These are phyloP conservation scores for Clivina fossor DNA, from an alignment of 2,888 invertebrate species.

Conservation along the genomic window DNA sequence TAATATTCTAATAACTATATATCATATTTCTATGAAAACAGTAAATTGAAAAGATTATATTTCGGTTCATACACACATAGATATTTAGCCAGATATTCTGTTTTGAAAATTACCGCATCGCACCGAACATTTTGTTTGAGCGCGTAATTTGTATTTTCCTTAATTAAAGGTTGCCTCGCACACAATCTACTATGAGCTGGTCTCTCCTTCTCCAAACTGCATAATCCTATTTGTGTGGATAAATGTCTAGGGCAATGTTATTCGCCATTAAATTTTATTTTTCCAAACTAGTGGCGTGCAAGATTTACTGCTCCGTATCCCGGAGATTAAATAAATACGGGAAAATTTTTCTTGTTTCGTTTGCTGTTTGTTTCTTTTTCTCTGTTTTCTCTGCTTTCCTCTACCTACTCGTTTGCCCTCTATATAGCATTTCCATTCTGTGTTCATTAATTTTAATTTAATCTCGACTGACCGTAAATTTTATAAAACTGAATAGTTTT, in stretches of 20 bases:
- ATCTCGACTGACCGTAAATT: neutral
- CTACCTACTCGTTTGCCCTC: neutral
- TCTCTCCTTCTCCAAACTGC: slow-evolving; percentile 13
- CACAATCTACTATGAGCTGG: slow-evolving; percentile 21
- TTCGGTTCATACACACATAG: too few species aligned
- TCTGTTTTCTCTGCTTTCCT: neutral
- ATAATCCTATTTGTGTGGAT: slow-evolving; percentile 32
- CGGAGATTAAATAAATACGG: slow-evolving; percentile 17
- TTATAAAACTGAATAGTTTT: too few species aligned
- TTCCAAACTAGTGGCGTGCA: slow-evolving; percentile 7
- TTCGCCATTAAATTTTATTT: slow-evolving; percentile 18
- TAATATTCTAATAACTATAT: too few species aligned
- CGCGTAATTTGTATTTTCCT: slow-evolving; percentile 32
- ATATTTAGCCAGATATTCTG: too few species aligned
- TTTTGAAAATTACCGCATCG: too few species aligned
- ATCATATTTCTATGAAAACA: too few species aligned
- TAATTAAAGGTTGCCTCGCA: slow-evolving; percentile 32
- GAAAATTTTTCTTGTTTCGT: slow-evolving; percentile 14
- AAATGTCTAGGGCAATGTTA: slow-evolving; percentile 24
- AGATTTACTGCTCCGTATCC: slow-evolving; percentile 14
- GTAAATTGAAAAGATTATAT: too few species aligned
- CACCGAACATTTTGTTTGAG: slow-evolving; percentile 28
- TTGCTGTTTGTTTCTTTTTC: too few species aligned
- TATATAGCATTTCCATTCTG: neutral
- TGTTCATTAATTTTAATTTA: neutral